Evolutionary conservation across 1,140 invertebrate genomes (phyloP).

Genomic region (Batillaria attramentaria): DNA sequence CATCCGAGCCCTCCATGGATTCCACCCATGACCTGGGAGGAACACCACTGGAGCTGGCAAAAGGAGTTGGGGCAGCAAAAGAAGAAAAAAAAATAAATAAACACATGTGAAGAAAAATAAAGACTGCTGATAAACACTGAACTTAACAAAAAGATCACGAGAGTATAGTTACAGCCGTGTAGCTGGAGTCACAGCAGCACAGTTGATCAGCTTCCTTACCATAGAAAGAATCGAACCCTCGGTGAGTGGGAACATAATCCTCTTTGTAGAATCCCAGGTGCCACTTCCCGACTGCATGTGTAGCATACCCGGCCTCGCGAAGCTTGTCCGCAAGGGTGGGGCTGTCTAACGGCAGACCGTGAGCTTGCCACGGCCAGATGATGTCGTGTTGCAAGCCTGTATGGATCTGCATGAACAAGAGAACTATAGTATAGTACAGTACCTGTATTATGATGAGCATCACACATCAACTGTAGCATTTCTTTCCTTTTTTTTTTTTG

Average conservation of each 20-base stretch:
- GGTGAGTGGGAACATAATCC: constrained; percentile 59
- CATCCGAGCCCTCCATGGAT: too few species aligned
- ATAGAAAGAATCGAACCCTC: constrained; percentile 63
- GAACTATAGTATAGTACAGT: neutral
- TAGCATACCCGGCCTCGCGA: constrained; percentile 60
- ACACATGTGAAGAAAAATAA: too few species aligned
- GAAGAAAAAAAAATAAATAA: too few species aligned
- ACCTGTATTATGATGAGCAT: neutral
- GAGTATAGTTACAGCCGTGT: too few species aligned
- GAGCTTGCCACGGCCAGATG: constrained; percentile 54
- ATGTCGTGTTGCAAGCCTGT: constrained; percentile 65
- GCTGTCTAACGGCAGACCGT: constrained; percentile 62
- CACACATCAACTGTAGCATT: neutral
- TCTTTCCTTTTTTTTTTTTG: too few species aligned
- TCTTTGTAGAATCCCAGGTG: constrained; percentile 67
- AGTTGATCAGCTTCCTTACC: too few species aligned
- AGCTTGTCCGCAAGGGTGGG: constrained; percentile 65
- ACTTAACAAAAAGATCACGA: neutral
- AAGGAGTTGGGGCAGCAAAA: too few species aligned
- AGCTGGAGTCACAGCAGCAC: too few species aligned
- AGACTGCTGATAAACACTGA: too few species aligned
- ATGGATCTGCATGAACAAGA: constrained; percentile 39
- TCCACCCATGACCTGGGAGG: too few species aligned
- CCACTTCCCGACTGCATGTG: constrained; percentile 68
- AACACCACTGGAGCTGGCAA: too few species aligned